A percentile compares a stretch with the other conserved stretches of the same genome.
phyloP scores from a whole-genome alignment of 2,888 invertebrate species.

The Cerastis rubricosa region DNA sequence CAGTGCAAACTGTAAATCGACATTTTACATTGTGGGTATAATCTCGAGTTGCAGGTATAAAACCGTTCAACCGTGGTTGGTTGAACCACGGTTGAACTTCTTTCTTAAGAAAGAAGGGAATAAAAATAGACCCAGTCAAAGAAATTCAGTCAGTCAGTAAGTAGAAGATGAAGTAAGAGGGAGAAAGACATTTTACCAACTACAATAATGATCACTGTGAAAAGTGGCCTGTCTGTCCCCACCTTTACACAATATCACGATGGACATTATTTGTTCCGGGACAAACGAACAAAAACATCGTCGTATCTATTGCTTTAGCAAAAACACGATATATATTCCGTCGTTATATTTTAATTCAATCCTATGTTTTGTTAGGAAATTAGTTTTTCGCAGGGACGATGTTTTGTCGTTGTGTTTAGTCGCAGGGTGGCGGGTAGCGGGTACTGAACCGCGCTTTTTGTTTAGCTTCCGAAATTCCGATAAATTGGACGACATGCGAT shows the following conservation, averaged over 20 bases:
- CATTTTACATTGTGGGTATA: not conserved
- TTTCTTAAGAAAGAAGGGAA: not conserved
- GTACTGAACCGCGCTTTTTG: conserved; percentile 53
- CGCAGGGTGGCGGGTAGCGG: conserved; percentile 22
- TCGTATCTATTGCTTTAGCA: conserved; percentile 53
- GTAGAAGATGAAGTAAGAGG: not conserved
- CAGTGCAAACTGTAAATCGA: not conserved
- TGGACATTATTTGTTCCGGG: conserved; percentile 56
- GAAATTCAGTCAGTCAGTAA: not conserved
- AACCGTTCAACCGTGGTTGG: not conserved
- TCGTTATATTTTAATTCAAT: conserved; percentile 66
- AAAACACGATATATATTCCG: conserved; percentile 56
- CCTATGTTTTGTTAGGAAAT: conserved; percentile 65
- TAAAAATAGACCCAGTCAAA: not conserved
- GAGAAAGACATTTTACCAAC: not conserved
- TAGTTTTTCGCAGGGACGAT: conserved; percentile 52
- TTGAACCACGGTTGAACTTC: too few species aligned
- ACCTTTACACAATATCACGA: conserved; percentile 28
- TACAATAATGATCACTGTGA: not conserved
- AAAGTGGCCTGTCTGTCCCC: conserved; percentile 23
- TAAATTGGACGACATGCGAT: conserved; percentile 52
- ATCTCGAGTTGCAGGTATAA: not conserved
- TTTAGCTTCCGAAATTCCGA: conserved; percentile 43
- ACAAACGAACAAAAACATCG: conserved; percentile 62
- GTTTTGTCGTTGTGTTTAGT: conserved; percentile 51